Percentiles rank a stretch among this genome's conserved stretches.
Conservation (phyloP, 2,888 invertebrate species). For the Tetanocera ferruginea region DNA sequence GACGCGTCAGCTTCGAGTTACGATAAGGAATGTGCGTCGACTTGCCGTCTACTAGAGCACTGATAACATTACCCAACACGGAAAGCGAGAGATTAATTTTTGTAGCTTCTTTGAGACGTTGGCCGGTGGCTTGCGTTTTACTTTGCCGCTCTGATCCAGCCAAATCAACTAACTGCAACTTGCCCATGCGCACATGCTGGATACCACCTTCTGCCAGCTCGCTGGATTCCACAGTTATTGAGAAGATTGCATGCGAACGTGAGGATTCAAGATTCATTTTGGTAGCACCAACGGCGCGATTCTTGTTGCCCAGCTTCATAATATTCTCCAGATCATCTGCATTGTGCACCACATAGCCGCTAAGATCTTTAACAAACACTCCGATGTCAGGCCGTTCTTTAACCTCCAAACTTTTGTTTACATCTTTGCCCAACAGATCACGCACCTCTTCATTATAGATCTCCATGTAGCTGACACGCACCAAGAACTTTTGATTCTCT, state of each 20-base stretch:
- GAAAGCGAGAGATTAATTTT: constrained; percentile 98
- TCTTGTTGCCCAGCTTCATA: constrained; percentile 96
- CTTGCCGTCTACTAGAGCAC: constrained; percentile 97
- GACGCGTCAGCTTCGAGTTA: constrained; percentile 94
- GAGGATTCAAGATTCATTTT: constrained; percentile 98
- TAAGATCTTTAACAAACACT: constrained; percentile 97
- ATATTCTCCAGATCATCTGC: constrained; percentile 95
- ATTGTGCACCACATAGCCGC: constrained; percentile 97
- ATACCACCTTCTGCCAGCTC: constrained; percentile 84
- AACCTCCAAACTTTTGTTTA: constrained; percentile 87
- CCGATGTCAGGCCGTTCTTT: constrained; percentile 95
- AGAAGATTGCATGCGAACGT: constrained; percentile 97
- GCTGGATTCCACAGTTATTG: constrained; percentile 96
- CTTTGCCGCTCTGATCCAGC: constrained; percentile 98
- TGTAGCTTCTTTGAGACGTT: constrained; percentile 94
- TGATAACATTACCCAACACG: constrained; percentile 97
- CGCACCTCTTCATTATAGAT: constrained; percentile 99
- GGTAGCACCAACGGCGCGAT: constrained; percentile 91
- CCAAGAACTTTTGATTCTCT: constrained; percentile 94
- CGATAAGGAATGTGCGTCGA: constrained; percentile 97
- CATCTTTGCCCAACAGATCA: constrained; percentile 92
- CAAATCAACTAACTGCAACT: constrained; percentile 96
- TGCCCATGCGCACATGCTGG: constrained; percentile 94
- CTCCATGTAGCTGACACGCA: constrained; percentile 97
- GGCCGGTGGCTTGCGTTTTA: constrained; percentile 95